These are phyloP conservation scores for Lithophane ornitopus DNA, from an alignment of 2,888 invertebrate genomes.

Conservation along the genomic window DNA sequence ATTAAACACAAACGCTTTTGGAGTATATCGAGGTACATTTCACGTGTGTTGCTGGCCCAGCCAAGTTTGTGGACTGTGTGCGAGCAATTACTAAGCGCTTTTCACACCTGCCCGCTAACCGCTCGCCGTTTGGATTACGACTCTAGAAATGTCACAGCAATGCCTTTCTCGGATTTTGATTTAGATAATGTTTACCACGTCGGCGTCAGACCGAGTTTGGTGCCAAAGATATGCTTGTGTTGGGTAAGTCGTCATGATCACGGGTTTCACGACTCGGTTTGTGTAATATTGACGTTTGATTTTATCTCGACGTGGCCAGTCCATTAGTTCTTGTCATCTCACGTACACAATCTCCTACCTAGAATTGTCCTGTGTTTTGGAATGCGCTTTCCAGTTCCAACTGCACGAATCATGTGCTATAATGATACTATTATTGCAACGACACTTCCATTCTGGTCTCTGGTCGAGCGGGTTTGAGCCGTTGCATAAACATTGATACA, in stretches of 20 bases:
- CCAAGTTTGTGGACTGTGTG: conserved; percentile 74
- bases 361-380: conserved; percentile 35
- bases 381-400: conserved; percentile 39
- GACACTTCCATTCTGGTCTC: conserved; percentile 28
- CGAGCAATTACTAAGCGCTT: conserved; percentile 85
- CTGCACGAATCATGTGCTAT: conserved; percentile 34
- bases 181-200: conserved; percentile 65
- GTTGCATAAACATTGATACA: conserved; percentile 37
- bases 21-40: conserved; percentile 40
- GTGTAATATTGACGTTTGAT: conserved; percentile 72
- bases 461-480: conserved; percentile 21
- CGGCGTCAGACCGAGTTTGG: conserved; percentile 63
- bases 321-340: conserved; percentile 66
- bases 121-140: conserved; percentile 76
- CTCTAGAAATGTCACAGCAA: conserved; percentile 82
- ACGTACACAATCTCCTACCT: conserved; percentile 54
- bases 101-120: conserved; percentile 87
- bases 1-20: neutral
- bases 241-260: conserved; percentile 71
- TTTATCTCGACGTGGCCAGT: conserved; percentile 67
- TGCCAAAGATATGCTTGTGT: conserved; percentile 66
- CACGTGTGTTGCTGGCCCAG: conserved; percentile 34
- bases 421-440: conserved; percentile 38
- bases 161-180: conserved; percentile 73
- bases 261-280: conserved; percentile 57